Evolutionary conservation across 1,140 invertebrate species (phyloP), one percentile per base, ranked within the genome.

Genomic region (Tetramorium simillimum): DNA sequence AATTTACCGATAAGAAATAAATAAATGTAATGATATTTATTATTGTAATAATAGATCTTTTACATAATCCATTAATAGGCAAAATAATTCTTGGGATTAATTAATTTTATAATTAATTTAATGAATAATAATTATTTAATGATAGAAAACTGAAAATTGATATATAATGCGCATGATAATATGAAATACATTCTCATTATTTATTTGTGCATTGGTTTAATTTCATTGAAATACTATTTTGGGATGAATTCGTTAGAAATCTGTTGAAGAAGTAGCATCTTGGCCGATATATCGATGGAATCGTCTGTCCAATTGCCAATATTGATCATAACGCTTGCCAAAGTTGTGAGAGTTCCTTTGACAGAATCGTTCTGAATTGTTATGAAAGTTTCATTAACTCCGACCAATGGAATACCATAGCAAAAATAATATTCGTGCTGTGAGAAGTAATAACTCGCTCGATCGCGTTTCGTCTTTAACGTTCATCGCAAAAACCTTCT

Each of bases 371-470:
- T 7, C 1, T 82, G 69, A 84, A 62, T 62, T 75, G 43, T 49
- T 37, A 58, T 28, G 51, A 62, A 84, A 84, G 69, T 84, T 84
- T 60, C 43, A 84, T 84, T 84, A 84, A 60, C 24, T 75, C 9
- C 53, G n/a, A 60, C 56, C 53, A 46, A 75, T 75, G n/a, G 14
- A 16, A 49, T 24, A 7, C 21, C 16, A 21, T 16, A 21, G 60
- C 62, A 84, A 84, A 84, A 84, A 84, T 84, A 84, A 84, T 84
- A 75, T 62, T 75, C 53, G 24, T 28, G 24, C 53, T 60, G 24
- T 16, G 67, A 60, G 40, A 62, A 84, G 40, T 56, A 82, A 60
- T 73, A 82, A 82, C 12, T 82, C 53, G 51, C 40, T 82, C 40
- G 40, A 18, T 82, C 40, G 40, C 53, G 3, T 62, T 10, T 84